A percentile compares a stretch with the other conserved stretches of the same genome.
Evolutionary conservation across 1,140 invertebrate species (phyloP).

Genomic region (Brachionus rotundiformis): DNA sequence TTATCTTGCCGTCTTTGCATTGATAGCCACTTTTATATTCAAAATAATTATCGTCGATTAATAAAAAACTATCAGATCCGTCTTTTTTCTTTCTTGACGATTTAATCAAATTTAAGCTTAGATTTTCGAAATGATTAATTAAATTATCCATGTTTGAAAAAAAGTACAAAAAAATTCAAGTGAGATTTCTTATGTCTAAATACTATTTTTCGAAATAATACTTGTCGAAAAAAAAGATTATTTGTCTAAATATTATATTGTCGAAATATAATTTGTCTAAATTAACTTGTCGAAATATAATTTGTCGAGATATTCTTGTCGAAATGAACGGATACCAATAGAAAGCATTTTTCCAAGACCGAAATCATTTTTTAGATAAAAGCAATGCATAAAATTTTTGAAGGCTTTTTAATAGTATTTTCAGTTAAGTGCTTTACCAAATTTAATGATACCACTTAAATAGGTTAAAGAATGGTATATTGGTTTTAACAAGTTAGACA

Average conservation of each 20-base stretch:
- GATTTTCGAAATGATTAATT: neutral
- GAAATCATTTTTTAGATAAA: too few relatives aligned
- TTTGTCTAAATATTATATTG: neutral
- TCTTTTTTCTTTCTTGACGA: neutral
- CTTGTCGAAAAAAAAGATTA: too few relatives aligned
- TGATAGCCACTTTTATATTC: neutral
- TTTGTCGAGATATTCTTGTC: neutral
- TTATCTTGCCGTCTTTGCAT: neutral
- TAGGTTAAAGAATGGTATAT: too few relatives aligned
- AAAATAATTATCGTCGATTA: neutral
- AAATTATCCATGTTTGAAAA: neutral
- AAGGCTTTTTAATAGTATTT: too few relatives aligned
- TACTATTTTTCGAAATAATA: too few relatives aligned
- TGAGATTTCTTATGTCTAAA: too few relatives aligned
- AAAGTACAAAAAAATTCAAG: neutral
- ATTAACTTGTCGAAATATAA: neutral
- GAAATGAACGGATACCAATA: neutral
- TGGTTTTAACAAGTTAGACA: too few relatives aligned
- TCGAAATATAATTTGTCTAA: neutral
- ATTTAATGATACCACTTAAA: too few relatives aligned
- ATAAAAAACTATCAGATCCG: neutral
- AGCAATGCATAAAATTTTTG: too few relatives aligned
- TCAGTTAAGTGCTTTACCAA: too few relatives aligned
- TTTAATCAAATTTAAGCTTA: neutral
- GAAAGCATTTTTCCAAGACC: too few relatives aligned